These are phyloP conservation scores for Clupea harengus DNA, from an alignment of 2,113 vertebrate genomes.

Conservation along the genomic window DNA sequence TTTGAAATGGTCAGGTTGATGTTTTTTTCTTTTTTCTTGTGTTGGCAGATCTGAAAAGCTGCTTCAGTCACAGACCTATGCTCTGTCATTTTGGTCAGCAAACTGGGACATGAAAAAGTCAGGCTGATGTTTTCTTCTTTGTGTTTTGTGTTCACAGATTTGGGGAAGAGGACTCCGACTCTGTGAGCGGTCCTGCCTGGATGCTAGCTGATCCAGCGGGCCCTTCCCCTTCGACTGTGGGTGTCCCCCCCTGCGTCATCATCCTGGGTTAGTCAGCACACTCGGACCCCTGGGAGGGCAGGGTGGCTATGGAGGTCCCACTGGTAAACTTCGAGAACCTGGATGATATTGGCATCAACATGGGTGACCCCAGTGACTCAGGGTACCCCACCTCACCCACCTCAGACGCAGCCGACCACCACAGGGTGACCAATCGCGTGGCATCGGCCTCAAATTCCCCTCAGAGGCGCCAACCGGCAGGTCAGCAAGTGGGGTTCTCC, in stretches of 20 bases:
- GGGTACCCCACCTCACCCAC: slow-evolving; percentile 75
- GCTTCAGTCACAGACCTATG: background rate
- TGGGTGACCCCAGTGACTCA: slow-evolving; percentile 78
- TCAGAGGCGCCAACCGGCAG: slow-evolving; percentile 49
- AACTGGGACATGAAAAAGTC: slow-evolving; percentile 14
- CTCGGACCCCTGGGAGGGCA: slow-evolving; percentile 68
- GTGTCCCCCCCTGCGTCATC: slow-evolving; percentile 36
- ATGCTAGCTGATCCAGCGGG: slow-evolving; percentile 57
- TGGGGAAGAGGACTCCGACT: background rate
- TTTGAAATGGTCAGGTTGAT: background rate
- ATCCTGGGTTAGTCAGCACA: slow-evolving; percentile 62
- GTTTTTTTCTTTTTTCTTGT: background rate
- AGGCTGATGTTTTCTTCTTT: slow-evolving; percentile 38
- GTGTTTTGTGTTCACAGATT: slow-evolving; percentile 51
- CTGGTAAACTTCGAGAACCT: slow-evolving; percentile 89
- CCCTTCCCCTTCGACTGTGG: slow-evolving; percentile 45
- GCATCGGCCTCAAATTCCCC: slow-evolving; percentile 62
- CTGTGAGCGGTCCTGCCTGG: slow-evolving; percentile 45
- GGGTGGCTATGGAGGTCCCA: slow-evolving; percentile 85
- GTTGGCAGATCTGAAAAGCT: background rate
- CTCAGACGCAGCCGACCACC: slow-evolving; percentile 65
- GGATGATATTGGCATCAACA: slow-evolving; percentile 80
- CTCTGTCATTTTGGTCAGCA: background rate
- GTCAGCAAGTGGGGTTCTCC: slow-evolving; percentile 51
- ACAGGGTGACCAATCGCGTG: slow-evolving; percentile 54